Percentiles rank a stretch among this genome's conserved stretches.
Evolutionary conservation across 2,113 vertebrate species (phyloP).

Genomic region (Puntigrus tetrazona): DNA sequence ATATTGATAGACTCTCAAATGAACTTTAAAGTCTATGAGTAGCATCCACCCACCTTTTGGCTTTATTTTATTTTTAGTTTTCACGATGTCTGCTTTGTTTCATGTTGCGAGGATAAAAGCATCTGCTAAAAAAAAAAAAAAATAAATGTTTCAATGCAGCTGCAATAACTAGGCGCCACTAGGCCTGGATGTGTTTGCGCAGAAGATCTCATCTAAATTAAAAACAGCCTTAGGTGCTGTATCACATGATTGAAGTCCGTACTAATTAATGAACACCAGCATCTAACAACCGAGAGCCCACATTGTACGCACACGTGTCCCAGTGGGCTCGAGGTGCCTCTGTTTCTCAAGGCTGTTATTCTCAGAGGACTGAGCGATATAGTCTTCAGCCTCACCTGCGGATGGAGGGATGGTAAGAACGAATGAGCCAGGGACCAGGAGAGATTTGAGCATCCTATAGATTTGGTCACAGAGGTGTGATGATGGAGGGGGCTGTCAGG

Average conservation of each 20-base stretch:
- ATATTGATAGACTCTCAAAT: background rate
- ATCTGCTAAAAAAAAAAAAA: background rate
- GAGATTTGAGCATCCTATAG: conserved; percentile 40
- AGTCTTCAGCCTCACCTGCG: conserved; percentile 4
- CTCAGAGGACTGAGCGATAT: conserved; percentile 5
- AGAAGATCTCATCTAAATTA: conserved; percentile 12
- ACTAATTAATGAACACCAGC: conserved; percentile 9
- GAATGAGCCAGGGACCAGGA: conserved; percentile 34
- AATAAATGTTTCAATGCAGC: background rate
- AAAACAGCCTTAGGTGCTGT: background rate
- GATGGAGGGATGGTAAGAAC: conserved; percentile 9
- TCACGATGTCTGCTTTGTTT: background rate
- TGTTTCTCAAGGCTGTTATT: background rate
- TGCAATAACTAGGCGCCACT: background rate
- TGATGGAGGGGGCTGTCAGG: conserved; percentile 56
- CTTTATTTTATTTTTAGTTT: background rate
- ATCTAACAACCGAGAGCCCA: background rate
- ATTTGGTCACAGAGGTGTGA: conserved; percentile 44
- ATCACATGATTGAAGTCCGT: conserved; percentile 19
- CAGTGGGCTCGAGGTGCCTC: background rate
- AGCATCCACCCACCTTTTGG: background rate
- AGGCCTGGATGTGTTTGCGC: conserved; percentile 15
- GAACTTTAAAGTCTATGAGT: background rate
- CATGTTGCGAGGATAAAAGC: background rate
- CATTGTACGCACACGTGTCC: background rate